A percentile compares a stretch with the other conserved stretches of the same genome.
phyloP scores from a whole-genome alignment of 2,888 invertebrate species.

The Patella depressa region DNA sequence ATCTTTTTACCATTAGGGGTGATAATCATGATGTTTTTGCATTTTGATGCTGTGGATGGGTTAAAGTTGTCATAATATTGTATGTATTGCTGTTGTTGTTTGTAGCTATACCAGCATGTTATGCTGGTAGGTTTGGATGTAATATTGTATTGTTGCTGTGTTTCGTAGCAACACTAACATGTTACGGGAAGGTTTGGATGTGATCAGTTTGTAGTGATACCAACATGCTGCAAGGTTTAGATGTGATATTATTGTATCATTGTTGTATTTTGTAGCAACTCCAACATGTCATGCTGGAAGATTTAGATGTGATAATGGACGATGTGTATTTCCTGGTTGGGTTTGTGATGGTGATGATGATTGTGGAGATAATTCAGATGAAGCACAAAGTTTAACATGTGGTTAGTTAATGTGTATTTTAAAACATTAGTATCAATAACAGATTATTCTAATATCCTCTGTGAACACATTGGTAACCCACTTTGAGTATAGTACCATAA shows the following conservation, averaged over 20 bases:
- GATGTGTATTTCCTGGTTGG: constrained; percentile 89
- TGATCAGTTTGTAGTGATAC: not conserved
- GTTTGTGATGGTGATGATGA: constrained; percentile 85
- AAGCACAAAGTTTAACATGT: constrained; percentile 75
- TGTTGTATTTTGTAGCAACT: constrained; percentile 44
- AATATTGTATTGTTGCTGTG: not conserved
- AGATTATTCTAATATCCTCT: too few relatives aligned
- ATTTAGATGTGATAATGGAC: constrained; percentile 69
- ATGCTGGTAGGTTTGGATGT: not conserved
- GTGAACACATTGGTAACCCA: too few relatives aligned
- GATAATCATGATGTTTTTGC: too few relatives aligned
- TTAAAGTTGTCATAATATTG: not conserved
- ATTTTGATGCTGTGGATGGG: too few relatives aligned
- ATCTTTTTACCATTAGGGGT: too few relatives aligned
- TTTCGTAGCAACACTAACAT: not conserved
- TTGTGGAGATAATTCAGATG: constrained; percentile 90
- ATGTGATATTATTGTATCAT: not conserved
- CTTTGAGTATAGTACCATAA: too few relatives aligned
- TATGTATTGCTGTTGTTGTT: too few relatives aligned
- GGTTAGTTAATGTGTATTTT: constrained; percentile 33
- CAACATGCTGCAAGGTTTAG: not conserved
- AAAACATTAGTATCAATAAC: too few relatives aligned
- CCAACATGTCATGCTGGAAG: constrained; percentile 52
- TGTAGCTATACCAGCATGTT: too few relatives aligned
- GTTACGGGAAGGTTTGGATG: not conserved